Evolutionary conservation across 1,140 invertebrate species (phyloP).

Genomic region (Vollenhovia emeryi): DNA sequence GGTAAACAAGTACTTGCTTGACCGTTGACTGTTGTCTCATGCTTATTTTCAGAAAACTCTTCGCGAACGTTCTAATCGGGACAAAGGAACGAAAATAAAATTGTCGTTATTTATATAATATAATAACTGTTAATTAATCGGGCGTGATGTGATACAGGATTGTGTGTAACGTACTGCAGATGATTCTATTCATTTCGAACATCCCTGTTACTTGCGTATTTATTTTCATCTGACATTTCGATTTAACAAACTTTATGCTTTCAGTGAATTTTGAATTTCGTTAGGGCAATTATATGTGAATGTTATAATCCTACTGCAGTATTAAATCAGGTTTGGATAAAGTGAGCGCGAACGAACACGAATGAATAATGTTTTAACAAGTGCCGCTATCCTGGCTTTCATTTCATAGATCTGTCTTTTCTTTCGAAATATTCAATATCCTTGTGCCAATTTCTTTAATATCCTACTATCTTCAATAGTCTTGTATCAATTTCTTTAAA

Average conservation of each 20-base stretch:
- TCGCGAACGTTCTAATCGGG: background rate
- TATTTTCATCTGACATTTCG: background rate
- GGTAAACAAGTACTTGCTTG: background rate
- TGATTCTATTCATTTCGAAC: background rate
- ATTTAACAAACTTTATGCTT: background rate
- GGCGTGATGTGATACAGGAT: background rate
- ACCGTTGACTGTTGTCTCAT: background rate
- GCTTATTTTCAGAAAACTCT: background rate
- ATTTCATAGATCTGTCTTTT: background rate
- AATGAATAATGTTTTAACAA: background rate
- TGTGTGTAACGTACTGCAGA: too few relatives aligned
- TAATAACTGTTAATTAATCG: background rate
- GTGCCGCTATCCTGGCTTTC: background rate
- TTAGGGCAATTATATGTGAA: background rate
- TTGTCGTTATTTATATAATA: background rate
- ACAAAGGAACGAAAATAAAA: background rate
- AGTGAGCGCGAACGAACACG: background rate
- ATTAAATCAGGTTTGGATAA: background rate
- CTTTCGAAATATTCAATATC: background rate
- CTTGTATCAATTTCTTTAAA: background rate
- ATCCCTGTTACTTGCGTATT: background rate
- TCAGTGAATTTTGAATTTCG: background rate
- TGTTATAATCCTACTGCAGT: background rate
- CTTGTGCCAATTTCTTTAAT: too few relatives aligned
- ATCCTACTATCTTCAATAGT: too few relatives aligned